A percentile compares a stretch with the other conserved stretches of the same genome.
Conservation (phyloP, 2,113 vertebrate species). For the Psittacus erithacus region DNA sequence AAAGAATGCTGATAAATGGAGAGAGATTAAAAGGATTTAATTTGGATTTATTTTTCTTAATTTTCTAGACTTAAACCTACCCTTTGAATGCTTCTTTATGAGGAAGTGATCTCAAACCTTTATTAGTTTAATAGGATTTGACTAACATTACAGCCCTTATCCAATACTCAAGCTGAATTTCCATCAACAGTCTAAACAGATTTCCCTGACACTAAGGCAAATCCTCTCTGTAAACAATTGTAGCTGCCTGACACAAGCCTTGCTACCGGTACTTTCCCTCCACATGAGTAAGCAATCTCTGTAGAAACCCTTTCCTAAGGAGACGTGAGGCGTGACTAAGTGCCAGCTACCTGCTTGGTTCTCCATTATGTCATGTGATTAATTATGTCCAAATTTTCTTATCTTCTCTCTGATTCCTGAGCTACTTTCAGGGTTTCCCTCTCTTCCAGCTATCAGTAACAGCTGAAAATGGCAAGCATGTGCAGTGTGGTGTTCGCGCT, state of each 20-base stretch:
- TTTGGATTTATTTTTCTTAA: conserved; percentile 8
- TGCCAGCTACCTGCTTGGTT: not conserved
- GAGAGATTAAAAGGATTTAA: not conserved
- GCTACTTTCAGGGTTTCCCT: not conserved
- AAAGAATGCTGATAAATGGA: not conserved
- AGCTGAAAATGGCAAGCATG: not conserved
- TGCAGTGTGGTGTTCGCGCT: not conserved
- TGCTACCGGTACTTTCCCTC: not conserved
- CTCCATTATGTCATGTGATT: not conserved
- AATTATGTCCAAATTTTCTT: not conserved
- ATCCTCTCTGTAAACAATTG: not conserved
- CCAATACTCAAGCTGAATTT: conserved; percentile 16
- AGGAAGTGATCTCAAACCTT: not conserved
- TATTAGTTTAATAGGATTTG: conserved; percentile 47
- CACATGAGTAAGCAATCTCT: rapidly evolving
- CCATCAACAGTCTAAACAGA: not conserved
- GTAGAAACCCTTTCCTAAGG: not conserved
- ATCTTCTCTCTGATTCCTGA: not conserved
- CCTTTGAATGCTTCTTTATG: not conserved
- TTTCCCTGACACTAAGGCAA: not conserved
- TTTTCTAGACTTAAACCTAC: not conserved
- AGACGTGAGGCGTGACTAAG: not conserved
- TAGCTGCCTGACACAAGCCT: not conserved
- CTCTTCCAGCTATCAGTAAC: not conserved
- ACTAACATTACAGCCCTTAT: conserved; percentile 13